phyloP scores from a whole-genome alignment of 2,888 invertebrate species.

The Drosophila prostipennis region DNA sequence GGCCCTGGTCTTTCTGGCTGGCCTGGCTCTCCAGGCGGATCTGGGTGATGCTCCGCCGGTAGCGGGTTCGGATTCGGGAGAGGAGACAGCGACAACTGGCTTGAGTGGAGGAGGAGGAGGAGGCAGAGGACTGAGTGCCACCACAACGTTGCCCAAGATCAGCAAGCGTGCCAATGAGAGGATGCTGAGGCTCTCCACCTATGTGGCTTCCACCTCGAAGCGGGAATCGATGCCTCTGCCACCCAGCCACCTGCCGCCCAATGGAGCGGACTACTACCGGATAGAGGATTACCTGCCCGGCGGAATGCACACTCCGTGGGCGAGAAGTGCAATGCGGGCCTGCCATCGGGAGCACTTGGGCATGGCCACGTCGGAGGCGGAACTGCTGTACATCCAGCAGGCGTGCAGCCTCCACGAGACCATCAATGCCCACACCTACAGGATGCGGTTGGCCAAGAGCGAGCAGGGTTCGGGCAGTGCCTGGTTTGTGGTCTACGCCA shows the following conservation, averaged over 20 bases:
- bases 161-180: conserved; percentile 79
- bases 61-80: conserved; percentile 79
- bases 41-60: conserved; percentile 89
- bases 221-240: conserved; percentile 24
- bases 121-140: conserved; percentile 36
- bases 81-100: conserved; percentile 30
- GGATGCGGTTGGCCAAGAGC: conserved; percentile 90
- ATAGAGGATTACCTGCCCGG: conserved; percentile 94
- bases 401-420: conserved; percentile 93
- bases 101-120: not conserved
- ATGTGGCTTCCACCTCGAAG: conserved; percentile 65
- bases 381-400: conserved; percentile 94
- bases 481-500: conserved; percentile 95
- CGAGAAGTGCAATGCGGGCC: conserved; percentile 86
- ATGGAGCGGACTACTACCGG: conserved; percentile 87
- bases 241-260: conserved; percentile 7
- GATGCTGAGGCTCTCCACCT: conserved; percentile 76
- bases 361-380: conserved; percentile 91
- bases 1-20: conserved; percentile 92
- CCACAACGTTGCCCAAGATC: conserved; percentile 81
- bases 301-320: conserved; percentile 86
- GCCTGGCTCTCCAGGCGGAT: conserved; percentile 96
- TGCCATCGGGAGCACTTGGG: conserved; percentile 93
- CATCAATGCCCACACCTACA: conserved; percentile 94
- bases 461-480: conserved; percentile 92